Evolutionary conservation across 2,797 vertebrate genomes (phyloP).

Genomic region (Lepus townsendii): DNA sequence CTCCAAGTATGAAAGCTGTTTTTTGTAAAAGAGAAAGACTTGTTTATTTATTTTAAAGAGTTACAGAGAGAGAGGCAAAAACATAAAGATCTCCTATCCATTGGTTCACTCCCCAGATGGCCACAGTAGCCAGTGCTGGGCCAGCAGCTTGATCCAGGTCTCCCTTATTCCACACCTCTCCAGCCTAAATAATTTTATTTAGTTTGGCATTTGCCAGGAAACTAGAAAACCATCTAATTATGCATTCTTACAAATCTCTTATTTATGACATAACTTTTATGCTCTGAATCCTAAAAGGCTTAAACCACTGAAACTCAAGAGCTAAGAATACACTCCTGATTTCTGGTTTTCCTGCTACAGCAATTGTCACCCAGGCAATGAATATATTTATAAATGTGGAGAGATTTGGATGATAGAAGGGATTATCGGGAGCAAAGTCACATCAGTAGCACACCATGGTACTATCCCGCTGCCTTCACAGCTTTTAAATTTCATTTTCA

Average conservation of each 20-base stretch:
- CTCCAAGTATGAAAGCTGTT: too few relatives aligned
- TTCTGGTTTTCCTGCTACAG: conserved; percentile 43
- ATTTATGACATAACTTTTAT: conserved; percentile 25
- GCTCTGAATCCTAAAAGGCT: conserved; percentile 14
- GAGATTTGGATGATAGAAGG: neutral
- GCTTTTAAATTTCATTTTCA: neutral
- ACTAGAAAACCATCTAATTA: conserved; percentile 8
- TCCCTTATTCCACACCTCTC: neutral
- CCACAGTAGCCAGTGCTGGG: too few relatives aligned
- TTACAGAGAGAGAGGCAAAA: too few relatives aligned
- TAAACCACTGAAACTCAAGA: conserved; percentile 31
- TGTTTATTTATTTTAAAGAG: too few relatives aligned
- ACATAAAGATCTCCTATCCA: too few relatives aligned
- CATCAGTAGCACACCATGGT: neutral
- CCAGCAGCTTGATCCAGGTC: too few relatives aligned
- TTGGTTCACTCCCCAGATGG: too few relatives aligned
- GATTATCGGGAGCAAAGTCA: neutral
- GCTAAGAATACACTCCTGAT: conserved; percentile 39
- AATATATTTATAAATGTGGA: neutral
- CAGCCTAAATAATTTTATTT: neutral
- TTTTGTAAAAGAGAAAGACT: too few relatives aligned
- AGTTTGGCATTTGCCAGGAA: neutral
- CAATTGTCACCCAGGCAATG: neutral
- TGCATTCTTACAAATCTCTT: neutral
- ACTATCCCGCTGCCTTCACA: neutral